Percentiles rank a stretch among this genome's conserved stretches.
phyloP scores from a whole-genome alignment of 2,797 vertebrate species.

The Argyrosomus regius region DNA sequence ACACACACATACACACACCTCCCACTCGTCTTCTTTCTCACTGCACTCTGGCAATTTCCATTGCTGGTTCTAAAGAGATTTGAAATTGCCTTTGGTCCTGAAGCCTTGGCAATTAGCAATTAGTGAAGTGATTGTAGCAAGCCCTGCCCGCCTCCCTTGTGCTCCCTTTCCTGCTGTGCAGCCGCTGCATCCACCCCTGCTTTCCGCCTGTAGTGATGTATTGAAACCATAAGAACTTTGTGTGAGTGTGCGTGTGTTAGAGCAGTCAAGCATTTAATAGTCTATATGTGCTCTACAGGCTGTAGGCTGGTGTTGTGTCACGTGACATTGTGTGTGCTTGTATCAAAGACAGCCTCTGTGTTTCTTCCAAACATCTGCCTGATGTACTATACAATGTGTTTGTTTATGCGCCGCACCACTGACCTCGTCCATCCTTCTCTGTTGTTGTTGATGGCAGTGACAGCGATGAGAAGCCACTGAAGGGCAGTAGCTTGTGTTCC shows the following conservation, averaged over 20 bases:
- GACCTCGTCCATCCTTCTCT: conserved; percentile 58
- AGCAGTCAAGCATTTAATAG: conserved; percentile 51
- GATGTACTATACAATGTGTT: conserved; percentile 31
- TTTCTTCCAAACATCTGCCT: conserved; percentile 39
- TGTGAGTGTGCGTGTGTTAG: conserved; percentile 25
- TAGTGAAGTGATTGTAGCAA: conserved; percentile 81
- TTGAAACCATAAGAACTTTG: conserved; percentile 61
- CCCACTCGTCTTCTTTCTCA: conserved; percentile 63
- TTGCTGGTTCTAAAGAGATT: conserved; percentile 81
- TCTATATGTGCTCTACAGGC: conserved; percentile 19
- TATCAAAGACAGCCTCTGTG: conserved; percentile 13
- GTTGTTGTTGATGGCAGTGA: conserved; percentile 80
- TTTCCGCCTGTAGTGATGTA: conserved; percentile 54
- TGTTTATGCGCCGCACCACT: conserved; percentile 52
- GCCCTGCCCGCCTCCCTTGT: conserved; percentile 60
- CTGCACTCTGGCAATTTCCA: conserved; percentile 81
- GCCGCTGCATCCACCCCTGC: conserved; percentile 53
- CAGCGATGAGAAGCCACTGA: conserved; percentile 93
- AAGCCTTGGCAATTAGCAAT: conserved; percentile 85
- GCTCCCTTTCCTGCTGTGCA: conserved; percentile 81
- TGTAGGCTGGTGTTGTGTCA: conserved; percentile 15
- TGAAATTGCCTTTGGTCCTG: conserved; percentile 84
- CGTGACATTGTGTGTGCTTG: conserved; percentile 7
- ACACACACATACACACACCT: conserved; percentile 33
- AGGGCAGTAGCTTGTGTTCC: conserved; percentile 85